Evolutionary conservation across 2,797 vertebrate species (phyloP).

Genomic region (Lophius americanus): DNA sequence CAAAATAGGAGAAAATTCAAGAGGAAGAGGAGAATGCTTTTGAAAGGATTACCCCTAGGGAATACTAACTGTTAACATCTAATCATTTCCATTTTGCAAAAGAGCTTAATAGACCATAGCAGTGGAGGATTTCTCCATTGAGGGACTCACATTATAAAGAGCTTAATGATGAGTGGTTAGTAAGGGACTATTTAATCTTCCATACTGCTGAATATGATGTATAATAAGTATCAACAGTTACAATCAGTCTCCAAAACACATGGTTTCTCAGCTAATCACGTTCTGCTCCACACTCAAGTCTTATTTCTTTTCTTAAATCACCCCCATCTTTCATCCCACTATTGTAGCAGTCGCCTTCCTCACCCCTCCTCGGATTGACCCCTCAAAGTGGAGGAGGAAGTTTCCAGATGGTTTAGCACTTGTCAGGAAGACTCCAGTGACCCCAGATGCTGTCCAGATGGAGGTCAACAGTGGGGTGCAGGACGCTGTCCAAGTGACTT

Average conservation of each 20-base stretch:
- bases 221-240: slow-evolving; percentile 26
- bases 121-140: slow-evolving; percentile 26
- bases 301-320: slow-evolving; percentile 6
- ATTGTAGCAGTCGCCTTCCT: slow-evolving; percentile 15
- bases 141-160: slow-evolving; percentile 26
- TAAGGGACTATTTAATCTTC: slow-evolving; percentile 22
- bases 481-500: slow-evolving; percentile 77
- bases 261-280: slow-evolving; percentile 17
- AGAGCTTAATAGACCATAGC: slow-evolving; percentile 13
- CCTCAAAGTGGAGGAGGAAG: slow-evolving; percentile 58
- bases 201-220: slow-evolving; percentile 14
- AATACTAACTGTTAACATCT: slow-evolving; percentile 32
- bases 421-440: slow-evolving; percentile 70
- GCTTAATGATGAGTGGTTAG: slow-evolving; percentile 25
- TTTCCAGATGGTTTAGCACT: slow-evolving; percentile 82
- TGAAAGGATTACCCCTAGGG: slow-evolving; percentile 16
- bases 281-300: background rate
- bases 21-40: slow-evolving; percentile 32
- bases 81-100: slow-evolving; percentile 41
- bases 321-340: slow-evolving; percentile 10
- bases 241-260: slow-evolving; percentile 2
- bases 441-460: slow-evolving; percentile 87
- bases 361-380: slow-evolving; percentile 42
- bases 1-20: slow-evolving; percentile 12
- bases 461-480: slow-evolving; percentile 73